phyloP scores from a whole-genome alignment of 2,888 invertebrate genomes.

The Himalopsyche kuldschensis region DNA sequence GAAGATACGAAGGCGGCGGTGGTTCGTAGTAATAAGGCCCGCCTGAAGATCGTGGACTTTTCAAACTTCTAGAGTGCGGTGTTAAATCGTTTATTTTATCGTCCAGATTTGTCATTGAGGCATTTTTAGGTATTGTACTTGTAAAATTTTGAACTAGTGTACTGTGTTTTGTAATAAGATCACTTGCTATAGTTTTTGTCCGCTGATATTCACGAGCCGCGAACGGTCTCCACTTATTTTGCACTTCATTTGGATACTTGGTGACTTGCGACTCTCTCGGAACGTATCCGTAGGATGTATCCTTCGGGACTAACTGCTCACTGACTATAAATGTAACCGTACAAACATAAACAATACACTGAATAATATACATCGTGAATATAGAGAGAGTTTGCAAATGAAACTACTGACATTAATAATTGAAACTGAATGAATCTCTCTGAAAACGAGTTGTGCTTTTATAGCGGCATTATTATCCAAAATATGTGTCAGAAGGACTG shows the following conservation, averaged over 20 bases:
- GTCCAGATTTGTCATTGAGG: not conserved
- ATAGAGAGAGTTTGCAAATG: not conserved
- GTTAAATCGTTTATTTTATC: not conserved
- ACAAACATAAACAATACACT: not conserved
- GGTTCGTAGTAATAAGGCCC: constrained; percentile 29
- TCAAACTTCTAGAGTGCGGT: constrained; percentile 19
- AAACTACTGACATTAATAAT: constrained; percentile 23
- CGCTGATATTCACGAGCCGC: not conserved
- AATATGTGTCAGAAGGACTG: constrained; percentile 30
- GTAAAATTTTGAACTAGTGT: not conserved
- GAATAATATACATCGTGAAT: not conserved
- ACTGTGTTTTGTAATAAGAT: not conserved
- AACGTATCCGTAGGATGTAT: constrained; percentile 28
- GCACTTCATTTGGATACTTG: constrained; percentile 3
- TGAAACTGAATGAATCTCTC: not conserved
- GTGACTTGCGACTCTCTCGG: constrained; percentile 22
- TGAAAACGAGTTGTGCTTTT: constrained; percentile 23
- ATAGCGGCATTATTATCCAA: constrained; percentile 12
- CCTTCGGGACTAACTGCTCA: constrained; percentile 20
- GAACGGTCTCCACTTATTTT: constrained; percentile 20
- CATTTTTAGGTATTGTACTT: not conserved
- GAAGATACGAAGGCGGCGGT: constrained; percentile 31
- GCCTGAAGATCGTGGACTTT: constrained; percentile 1
- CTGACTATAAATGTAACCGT: not conserved
- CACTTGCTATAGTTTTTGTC: not conserved